Base-by-base conservation (phyloP, 2,888 invertebrate species). In the Tricholauxania praeusta region DNA sequence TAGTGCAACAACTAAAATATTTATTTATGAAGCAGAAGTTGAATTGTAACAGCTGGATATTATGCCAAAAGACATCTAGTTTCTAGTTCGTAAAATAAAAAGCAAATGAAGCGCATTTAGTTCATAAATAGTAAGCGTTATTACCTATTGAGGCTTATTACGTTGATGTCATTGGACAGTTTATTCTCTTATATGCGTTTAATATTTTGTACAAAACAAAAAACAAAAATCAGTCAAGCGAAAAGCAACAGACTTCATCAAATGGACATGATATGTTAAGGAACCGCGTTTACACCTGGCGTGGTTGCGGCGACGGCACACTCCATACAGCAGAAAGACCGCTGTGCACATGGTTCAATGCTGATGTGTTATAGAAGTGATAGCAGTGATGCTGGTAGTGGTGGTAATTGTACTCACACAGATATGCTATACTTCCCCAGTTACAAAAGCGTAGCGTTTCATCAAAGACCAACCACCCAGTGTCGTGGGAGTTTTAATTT, bases 221-320 rank as follows among this genome's bases (percentile, higher is more conserved):
- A 10, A 53, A 2, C 17, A 28, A 47, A 57, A 74, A 60, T 51
- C 74, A 74, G 55, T 67, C 62, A 63, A 66, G 72, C 71, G 74
- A 57, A 49, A 74, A 70, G 65, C 48, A 64, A 32, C 19, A 55
- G 32, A 48, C 39, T 57, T 39, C 51, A 69, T 48, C 52, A 14
- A 66, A 72, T 15, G 15, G 49, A 52, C 55, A 53, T 17, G 55
- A 57, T 52, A 59, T 59, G 39, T 19, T 15, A 70, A 68, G 64
- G 12, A 47, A 14, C 47, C 32, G n/a, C 48, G 53, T 59, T 72
- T 74, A 69, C 74, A 74, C 74, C 74, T 74, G 74, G 72, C 69
- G 22, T 63, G 5, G 59, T 63, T 63, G 51, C 48, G 57, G 39
- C 51, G 62, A 55, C 48, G 55, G 62, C 70, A 17, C 52, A 69